Evolutionary conservation across 2,888 invertebrate genomes (phyloP).

Genomic region (Balanococcus diminutus): DNA sequence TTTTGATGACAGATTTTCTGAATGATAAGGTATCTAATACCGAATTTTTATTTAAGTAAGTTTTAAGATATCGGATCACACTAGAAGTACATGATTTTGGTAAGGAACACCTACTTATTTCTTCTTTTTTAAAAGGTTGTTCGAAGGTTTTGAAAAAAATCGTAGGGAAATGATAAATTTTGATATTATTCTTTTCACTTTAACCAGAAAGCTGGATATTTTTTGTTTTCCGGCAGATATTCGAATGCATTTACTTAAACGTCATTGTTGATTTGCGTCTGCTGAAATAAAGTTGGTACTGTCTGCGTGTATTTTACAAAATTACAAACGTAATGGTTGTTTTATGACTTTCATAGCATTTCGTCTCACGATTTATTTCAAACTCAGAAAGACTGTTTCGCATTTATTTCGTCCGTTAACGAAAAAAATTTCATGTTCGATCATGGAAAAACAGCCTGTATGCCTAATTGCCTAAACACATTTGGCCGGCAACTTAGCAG

Average conservation of each 20-base stretch:
- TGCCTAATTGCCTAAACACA: no score
- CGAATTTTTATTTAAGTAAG: neutral
- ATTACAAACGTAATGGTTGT: neutral
- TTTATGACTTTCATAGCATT: neutral
- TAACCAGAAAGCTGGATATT: no score
- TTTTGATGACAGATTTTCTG: conserved; percentile 31
- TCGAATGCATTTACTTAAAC: no score
- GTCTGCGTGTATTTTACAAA: neutral
- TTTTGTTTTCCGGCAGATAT: no score
- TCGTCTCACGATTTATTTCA: neutral
- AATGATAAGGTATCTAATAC: neutral
- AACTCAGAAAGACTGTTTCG: conserved; percentile 20
- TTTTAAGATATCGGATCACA: neutral
- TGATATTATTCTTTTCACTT: no score
- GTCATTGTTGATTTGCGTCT: no score
- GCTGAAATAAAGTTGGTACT: neutral
- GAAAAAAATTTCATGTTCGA: no score
- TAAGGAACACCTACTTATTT: neutral
- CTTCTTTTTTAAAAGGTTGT: neutral
- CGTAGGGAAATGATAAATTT: neutral
- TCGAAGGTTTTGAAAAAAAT: neutral
- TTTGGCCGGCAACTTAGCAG: no score
- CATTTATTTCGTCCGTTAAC: neutral
- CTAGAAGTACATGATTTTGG: neutral
- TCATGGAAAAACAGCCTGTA: no score